Conservation (phyloP, 2,888 invertebrate genomes). For the Lithophane ornitopus region DNA sequence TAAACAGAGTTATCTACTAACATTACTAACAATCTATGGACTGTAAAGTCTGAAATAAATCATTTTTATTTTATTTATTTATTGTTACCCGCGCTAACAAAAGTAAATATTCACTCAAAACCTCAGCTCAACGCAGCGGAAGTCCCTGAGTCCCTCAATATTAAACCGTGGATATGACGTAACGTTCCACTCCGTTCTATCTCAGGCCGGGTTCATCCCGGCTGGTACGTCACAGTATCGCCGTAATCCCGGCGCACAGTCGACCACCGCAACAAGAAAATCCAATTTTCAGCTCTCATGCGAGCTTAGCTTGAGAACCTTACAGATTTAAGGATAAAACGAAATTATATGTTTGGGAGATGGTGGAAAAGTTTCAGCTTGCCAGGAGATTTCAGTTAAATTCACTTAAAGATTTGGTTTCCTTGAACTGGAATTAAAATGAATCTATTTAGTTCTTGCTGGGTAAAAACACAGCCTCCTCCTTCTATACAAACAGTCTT, state of each 20-base stretch:
- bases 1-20: no score
- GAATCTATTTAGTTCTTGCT: not conserved
- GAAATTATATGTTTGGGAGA: constrained; percentile 24
- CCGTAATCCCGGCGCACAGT: constrained; percentile 23
- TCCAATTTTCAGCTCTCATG: constrained; percentile 58
- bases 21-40: no score
- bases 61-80: no score
- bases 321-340: constrained; percentile 20
- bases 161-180: constrained; percentile 16
- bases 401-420: not conserved
- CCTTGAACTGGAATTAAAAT: not conserved
- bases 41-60: no score
- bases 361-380: not conserved
- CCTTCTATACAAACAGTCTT: not conserved
- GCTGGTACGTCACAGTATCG: constrained; percentile 20
- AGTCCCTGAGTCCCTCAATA: not conserved
- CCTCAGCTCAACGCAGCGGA: not conserved
- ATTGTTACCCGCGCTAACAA: not conserved
- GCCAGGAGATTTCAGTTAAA: constrained; percentile 8
- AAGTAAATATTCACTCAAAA: constrained; percentile 1
- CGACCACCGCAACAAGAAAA: constrained; percentile 49
- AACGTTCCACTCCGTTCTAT: constrained; percentile 21
- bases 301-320: constrained; percentile 21
- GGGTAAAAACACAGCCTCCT: not conserved
- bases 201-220: constrained; percentile 14